Percentiles rank a stretch among this genome's conserved stretches.
Evolutionary conservation across 2,888 invertebrate genomes (phyloP).

Genomic region (Rapana venosa): DNA sequence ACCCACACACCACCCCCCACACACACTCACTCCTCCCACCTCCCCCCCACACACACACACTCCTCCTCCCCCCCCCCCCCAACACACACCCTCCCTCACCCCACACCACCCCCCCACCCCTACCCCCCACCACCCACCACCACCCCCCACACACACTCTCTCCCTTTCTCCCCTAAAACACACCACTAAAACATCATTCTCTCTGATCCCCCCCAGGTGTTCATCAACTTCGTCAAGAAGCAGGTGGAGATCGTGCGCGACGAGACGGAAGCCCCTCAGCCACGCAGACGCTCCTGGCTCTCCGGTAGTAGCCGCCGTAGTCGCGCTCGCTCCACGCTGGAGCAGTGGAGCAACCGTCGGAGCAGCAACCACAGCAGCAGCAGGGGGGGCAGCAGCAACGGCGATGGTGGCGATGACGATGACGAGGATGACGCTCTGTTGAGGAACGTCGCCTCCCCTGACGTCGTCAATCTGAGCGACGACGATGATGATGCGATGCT

Average conservation of each 20-base stretch:
- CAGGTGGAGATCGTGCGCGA: conserved; percentile 74
- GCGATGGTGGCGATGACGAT: conserved; percentile 33
- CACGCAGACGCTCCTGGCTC: conserved; percentile 61
- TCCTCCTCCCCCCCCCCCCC: background rate
- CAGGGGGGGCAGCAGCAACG: conserved; percentile 49
- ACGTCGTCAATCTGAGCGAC: conserved; percentile 57
- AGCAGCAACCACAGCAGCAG: background rate
- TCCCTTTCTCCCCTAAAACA: background rate
- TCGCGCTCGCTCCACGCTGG: conserved; percentile 78
- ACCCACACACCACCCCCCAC: too few species aligned
- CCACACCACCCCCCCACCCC: background rate
- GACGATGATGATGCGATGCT: conserved; percentile 68
- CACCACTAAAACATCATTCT: too few species aligned
- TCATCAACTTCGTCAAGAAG: conserved; percentile 77
- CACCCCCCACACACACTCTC: background rate
- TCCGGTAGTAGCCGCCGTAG: conserved; percentile 49
- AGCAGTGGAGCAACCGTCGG: conserved; percentile 32
- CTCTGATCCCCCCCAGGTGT: conserved; percentile 64
- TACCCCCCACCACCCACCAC: background rate
- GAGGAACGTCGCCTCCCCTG: conserved; percentile 47
- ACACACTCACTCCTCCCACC: too few species aligned
- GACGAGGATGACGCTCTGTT: conserved; percentile 61
- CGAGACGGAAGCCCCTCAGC: conserved; percentile 59
- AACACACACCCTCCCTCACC: background rate
- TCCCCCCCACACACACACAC: background rate